Evolutionary conservation across 2,797 vertebrate species (phyloP).

Genomic region (Jordanella pulchra): DNA sequence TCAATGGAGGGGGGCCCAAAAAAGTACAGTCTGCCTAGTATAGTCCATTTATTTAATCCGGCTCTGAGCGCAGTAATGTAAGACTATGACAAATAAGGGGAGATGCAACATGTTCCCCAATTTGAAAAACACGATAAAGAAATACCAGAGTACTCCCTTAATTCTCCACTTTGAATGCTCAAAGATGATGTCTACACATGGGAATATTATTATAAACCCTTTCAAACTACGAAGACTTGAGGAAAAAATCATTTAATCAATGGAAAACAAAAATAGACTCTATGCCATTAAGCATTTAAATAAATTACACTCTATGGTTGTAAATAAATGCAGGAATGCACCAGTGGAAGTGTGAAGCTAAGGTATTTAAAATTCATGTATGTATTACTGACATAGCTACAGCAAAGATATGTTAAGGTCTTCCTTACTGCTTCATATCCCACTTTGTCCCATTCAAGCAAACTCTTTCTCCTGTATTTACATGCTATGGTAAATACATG

Average conservation of each 20-base stretch:
- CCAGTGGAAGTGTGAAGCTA: not conserved
- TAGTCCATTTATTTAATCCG: too few relatives aligned
- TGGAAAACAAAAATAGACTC: too few relatives aligned
- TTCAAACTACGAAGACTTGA: not conserved
- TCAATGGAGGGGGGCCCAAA: too few relatives aligned
- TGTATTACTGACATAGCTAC: not conserved
- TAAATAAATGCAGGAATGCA: not conserved
- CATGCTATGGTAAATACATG: not conserved
- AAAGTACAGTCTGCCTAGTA: too few relatives aligned
- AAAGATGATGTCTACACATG: not conserved
- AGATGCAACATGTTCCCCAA: too few relatives aligned
- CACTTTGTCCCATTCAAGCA: not conserved
- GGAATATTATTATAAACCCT: not conserved
- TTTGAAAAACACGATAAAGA: too few relatives aligned
- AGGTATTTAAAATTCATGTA: not conserved
- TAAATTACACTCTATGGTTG: not conserved
- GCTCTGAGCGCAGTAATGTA: too few relatives aligned
- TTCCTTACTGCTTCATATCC: too few relatives aligned
- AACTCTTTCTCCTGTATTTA: not conserved
- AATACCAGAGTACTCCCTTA: not conserved
- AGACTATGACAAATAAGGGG: too few relatives aligned
- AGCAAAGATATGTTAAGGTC: not conserved
- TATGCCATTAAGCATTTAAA: too few relatives aligned
- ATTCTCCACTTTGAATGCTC: not conserved
- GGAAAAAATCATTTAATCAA: not conserved